These are phyloP conservation scores for Pelecanus crispus DNA, from an alignment of 2,113 vertebrate species.

Conservation along the genomic window DNA sequence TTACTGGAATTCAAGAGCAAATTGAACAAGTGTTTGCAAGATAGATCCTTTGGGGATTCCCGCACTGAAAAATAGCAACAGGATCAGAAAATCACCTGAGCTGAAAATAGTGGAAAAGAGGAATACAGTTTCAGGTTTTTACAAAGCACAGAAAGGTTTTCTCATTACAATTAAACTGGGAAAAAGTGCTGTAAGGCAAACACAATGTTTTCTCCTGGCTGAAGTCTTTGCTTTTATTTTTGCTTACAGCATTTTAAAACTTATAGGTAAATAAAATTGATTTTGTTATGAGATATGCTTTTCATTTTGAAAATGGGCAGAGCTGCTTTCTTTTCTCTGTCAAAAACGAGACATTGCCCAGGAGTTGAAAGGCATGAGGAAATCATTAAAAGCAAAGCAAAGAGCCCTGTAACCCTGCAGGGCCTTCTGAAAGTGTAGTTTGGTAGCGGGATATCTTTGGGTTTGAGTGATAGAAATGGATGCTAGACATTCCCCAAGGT, in stretches of 20 bases:
- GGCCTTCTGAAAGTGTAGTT: background rate
- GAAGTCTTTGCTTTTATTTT: background rate
- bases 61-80: background rate
- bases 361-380: background rate
- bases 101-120: background rate
- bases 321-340: background rate
- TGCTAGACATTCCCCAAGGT: background rate
- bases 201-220: background rate
- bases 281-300: background rate
- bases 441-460: background rate
- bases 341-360: background rate
- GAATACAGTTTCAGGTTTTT: background rate
- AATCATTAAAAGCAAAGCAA: background rate
- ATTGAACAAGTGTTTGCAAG: background rate
- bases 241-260: background rate
- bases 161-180: background rate
- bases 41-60: background rate
- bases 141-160: background rate
- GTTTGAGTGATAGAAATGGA: background rate
- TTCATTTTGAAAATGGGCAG: background rate
- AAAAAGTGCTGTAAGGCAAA: background rate
- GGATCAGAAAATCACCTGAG: background rate
- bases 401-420: background rate
- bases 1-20: background rate
- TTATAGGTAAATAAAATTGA: background rate